Evolutionary conservation across 2,888 invertebrate genomes (phyloP).

Genomic region (Drosophila antonietae): DNA sequence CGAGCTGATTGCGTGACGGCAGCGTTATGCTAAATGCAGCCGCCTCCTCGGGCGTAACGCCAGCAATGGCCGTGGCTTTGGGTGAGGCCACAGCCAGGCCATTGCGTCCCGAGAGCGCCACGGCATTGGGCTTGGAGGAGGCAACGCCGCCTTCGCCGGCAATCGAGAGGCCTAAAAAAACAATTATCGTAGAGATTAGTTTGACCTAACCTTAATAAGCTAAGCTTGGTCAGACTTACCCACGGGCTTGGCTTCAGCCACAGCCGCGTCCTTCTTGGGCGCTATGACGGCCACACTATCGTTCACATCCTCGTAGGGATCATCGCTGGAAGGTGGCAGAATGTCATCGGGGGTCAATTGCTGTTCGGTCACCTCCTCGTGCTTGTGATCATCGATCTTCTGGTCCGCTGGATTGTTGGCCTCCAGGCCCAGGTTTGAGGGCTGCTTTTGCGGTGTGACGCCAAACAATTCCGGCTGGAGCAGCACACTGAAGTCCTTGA

Average conservation of each 20-base stretch:
- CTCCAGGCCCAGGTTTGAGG: constrained; percentile 62
- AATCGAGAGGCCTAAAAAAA: constrained; percentile 86
- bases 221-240: constrained; percentile 84
- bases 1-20: constrained; percentile 80
- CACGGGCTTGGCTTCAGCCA: constrained; percentile 91
- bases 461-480: constrained; percentile 81
- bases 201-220: neutral
- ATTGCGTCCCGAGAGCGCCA: constrained; percentile 89
- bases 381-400: constrained; percentile 69
- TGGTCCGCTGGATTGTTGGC: constrained; percentile 65
- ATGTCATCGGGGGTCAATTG: constrained; percentile 74
- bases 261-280: constrained; percentile 87
- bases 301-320: constrained; percentile 83
- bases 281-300: constrained; percentile 85
- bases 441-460: constrained; percentile 69
- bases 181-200: neutral
- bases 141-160: constrained; percentile 89
- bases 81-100: constrained; percentile 90
- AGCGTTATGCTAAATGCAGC: constrained; percentile 82
- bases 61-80: constrained; percentile 90
- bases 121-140: constrained; percentile 89
- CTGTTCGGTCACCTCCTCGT: constrained; percentile 78
- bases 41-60: constrained; percentile 85
- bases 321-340: constrained; percentile 80
- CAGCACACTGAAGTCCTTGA: constrained; percentile 86